Conservation (phyloP, 2,888 invertebrate genomes). For the Sphaerophoria taeniata region DNA sequence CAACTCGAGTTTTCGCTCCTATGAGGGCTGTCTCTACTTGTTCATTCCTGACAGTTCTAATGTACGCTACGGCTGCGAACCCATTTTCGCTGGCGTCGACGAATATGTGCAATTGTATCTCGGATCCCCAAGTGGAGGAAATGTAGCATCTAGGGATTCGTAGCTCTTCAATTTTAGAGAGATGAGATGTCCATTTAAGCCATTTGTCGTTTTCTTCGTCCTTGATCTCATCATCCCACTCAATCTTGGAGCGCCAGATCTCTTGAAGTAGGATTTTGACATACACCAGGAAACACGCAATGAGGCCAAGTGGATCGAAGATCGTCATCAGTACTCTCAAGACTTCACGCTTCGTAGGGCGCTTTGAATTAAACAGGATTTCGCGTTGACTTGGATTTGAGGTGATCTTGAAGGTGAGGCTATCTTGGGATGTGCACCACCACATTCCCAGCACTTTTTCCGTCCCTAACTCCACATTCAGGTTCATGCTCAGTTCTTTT, state of each 20-base stretch:
- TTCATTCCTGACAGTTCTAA: too few species aligned
- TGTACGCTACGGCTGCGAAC: too few species aligned
- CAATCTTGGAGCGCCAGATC: conserved; percentile 39
- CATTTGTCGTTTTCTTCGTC: conserved; percentile 53
- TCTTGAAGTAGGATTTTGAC: conserved; percentile 71
- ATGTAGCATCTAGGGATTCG: conserved; percentile 74
- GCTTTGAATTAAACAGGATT: conserved; percentile 32
- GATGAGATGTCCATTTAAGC: conserved; percentile 66
- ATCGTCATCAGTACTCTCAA: conserved; percentile 55
- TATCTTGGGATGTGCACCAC: too few species aligned
- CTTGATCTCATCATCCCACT: conserved; percentile 56
- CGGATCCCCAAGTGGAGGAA: conserved; percentile 12
- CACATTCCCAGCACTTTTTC: too few species aligned
- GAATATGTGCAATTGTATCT: neutral
- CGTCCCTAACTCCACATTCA: too few species aligned
- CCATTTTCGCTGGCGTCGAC: too few species aligned
- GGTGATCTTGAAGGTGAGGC: conserved; percentile 44
- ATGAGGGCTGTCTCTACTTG: too few species aligned
- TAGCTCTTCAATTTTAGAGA: conserved; percentile 69
- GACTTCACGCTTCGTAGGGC: conserved; percentile 64
- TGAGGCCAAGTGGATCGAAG: conserved; percentile 56
- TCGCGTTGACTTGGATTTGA: neutral
- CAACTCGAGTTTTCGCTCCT: too few species aligned
- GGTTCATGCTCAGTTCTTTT: too few species aligned
- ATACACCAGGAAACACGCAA: conserved; percentile 64